These are phyloP conservation scores for Pocota personata DNA, from an alignment of 2,888 invertebrate species.

Conservation along the genomic window DNA sequence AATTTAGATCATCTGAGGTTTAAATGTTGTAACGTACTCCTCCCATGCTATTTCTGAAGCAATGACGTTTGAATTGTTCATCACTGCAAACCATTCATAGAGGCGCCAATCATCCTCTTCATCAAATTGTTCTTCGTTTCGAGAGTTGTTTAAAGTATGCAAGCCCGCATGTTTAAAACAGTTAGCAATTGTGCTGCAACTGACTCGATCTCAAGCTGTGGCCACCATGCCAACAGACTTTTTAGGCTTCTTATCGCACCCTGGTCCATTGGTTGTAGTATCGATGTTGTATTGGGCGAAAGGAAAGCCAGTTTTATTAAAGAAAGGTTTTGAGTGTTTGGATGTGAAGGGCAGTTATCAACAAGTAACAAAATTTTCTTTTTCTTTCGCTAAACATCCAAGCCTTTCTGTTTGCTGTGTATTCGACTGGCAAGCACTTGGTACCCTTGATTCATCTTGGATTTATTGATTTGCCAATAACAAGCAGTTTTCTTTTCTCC, in stretches of 20 bases:
- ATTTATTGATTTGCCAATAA: not conserved
- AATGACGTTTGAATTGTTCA: not conserved
- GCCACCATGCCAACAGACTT: not conserved
- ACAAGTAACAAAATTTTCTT: not conserved
- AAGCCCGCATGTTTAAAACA: not conserved
- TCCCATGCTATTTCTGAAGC: not conserved
- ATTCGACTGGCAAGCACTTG: not conserved
- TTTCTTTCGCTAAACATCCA: not conserved
- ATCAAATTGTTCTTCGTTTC: not conserved
- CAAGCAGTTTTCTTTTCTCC: not conserved
- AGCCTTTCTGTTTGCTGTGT: not conserved
- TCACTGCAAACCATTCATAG: not conserved
- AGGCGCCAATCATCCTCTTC: not conserved
- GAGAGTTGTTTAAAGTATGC: not conserved
- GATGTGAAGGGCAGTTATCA: not conserved
- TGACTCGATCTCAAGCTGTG: not conserved
- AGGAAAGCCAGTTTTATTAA: not conserved
- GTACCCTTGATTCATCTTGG: not conserved
- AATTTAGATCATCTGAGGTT: not conserved
- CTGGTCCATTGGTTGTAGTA: not conserved
- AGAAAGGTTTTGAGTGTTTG: not conserved
- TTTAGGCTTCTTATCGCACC: not conserved
- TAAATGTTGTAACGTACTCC: not conserved
- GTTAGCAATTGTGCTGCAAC: not conserved
- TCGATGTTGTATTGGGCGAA: not conserved